Percentiles rank a stretch among this genome's conserved stretches.
Evolutionary conservation across 2,797 vertebrate genomes (phyloP).

Genomic region (Acanthurus tractus): DNA sequence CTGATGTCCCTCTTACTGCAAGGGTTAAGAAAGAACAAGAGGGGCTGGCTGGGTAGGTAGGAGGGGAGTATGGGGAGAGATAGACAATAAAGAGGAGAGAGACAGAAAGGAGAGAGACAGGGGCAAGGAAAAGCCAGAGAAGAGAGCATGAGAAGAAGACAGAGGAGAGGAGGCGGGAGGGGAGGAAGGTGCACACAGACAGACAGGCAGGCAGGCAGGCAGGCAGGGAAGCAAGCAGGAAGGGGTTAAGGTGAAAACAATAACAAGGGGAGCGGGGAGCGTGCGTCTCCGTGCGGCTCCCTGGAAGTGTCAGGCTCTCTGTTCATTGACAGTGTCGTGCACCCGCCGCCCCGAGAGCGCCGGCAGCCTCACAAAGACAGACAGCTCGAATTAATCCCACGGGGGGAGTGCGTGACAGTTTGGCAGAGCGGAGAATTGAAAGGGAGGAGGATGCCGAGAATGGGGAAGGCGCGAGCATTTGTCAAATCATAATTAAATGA

Average conservation of each 20-base stretch:
- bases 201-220: constrained; percentile 20
- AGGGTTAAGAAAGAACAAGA: constrained; percentile 54
- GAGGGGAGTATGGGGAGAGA: constrained; percentile 43
- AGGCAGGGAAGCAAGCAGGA: constrained; percentile 28
- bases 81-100: constrained; percentile 50
- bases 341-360: constrained; percentile 92
- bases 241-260: constrained; percentile 87
- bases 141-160: constrained; percentile 52
- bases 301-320: constrained; percentile 90
- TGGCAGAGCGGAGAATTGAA: constrained; percentile 98
- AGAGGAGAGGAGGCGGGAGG: constrained; percentile 37
- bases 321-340: constrained; percentile 93
- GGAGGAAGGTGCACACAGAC: constrained; percentile 55
- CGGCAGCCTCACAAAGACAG: constrained; percentile 95
- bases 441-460: constrained; percentile 96
- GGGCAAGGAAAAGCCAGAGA: constrained; percentile 14
- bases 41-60: constrained; percentile 33
- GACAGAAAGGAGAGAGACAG: constrained; percentile 49
- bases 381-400: constrained; percentile 99
- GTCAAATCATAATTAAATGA: constrained; percentile 99
- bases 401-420: constrained; percentile 96
- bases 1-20: constrained; percentile 64
- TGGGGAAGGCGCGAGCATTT: constrained; percentile 98
- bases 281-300: constrained; percentile 85
- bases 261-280: constrained; percentile 82